These are phyloP conservation scores for Gymnosoma rotundatum DNA, from an alignment of 2,888 invertebrate species.

Conservation along the genomic window DNA sequence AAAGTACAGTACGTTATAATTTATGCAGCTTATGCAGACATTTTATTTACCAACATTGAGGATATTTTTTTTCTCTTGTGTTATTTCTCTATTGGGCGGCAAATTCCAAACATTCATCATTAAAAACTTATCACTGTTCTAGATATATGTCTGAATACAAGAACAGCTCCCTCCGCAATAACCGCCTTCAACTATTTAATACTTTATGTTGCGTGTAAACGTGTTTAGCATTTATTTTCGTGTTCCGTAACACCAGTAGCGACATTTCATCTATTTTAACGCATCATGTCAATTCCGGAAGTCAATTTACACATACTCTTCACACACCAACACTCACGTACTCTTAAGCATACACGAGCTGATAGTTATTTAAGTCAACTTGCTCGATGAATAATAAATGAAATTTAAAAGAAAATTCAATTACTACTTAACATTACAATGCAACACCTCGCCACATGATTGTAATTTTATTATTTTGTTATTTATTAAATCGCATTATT, in stretches of 20 bases:
- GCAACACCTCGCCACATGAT: slow-evolving; percentile 35
- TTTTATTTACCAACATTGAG: slow-evolving; percentile 38
- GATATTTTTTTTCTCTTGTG: slow-evolving; percentile 12
- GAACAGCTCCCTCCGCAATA: slow-evolving; percentile 7
- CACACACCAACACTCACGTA: neutral
- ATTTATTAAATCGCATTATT: slow-evolving; percentile 45
- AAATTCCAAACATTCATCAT: slow-evolving; percentile 33
- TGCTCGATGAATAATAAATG: slow-evolving; percentile 58
- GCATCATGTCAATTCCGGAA: slow-evolving; percentile 69
- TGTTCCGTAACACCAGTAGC: slow-evolving; percentile 68
- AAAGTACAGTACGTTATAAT: slow-evolving; percentile 31
- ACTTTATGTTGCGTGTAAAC: slow-evolving; percentile 42
- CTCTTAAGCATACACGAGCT: slow-evolving; percentile 5
- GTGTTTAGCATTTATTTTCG: slow-evolving; percentile 67
- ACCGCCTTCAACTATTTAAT: neutral
- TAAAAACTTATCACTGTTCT: slow-evolving; percentile 36
- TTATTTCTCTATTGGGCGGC: slow-evolving; percentile 9
- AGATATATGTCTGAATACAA: neutral
- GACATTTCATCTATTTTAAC: slow-evolving; percentile 59
- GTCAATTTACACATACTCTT: slow-evolving; percentile 64
- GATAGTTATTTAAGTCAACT: slow-evolving; percentile 55
- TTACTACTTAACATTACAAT: slow-evolving; percentile 59
- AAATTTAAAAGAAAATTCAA: slow-evolving; percentile 62
- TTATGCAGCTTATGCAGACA: slow-evolving; percentile 36
- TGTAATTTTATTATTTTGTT: slow-evolving; percentile 49